Conservation (phyloP, 2,797 vertebrate genomes). For the Vespertilio murinus region DNA sequence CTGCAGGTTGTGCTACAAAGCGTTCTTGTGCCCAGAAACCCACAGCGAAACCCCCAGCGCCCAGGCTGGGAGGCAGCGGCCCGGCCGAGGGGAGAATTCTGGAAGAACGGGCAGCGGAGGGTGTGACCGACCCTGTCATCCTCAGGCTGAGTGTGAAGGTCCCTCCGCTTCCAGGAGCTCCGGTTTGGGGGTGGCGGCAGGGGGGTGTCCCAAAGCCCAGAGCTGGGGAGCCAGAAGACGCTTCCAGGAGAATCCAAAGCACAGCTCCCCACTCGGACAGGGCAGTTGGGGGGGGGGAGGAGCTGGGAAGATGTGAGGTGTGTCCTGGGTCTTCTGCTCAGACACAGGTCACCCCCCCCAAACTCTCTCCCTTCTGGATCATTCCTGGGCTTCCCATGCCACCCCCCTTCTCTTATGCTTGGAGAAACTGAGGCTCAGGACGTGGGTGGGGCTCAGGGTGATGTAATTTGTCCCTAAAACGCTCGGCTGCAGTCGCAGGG, state of each 20-base stretch:
- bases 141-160: background rate
- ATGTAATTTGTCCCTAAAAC: background rate
- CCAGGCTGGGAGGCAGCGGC: background rate
- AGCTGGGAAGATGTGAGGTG: background rate
- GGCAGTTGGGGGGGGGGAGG: background rate
- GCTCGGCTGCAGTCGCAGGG: background rate
- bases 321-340: background rate
- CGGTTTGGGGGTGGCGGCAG: too few relatives aligned
- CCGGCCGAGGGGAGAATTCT: background rate
- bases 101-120: rapidly evolving
- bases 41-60: background rate
- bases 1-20: background rate
- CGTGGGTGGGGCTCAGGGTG: background rate
- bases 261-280: background rate
- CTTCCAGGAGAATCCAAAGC: background rate
- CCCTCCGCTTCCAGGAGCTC: background rate
- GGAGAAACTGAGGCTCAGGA: background rate
- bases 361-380: background rate
- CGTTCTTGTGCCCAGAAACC: rapidly evolving
- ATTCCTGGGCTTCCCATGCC: background rate
- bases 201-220: background rate
- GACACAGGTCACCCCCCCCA: rapidly evolving
- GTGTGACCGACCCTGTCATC: rapidly evolving
- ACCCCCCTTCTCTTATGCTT: background rate
- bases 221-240: background rate